Evolutionary conservation across 2,888 invertebrate genomes (phyloP).

Genomic region (Spatulosminthurus flaviceps): DNA sequence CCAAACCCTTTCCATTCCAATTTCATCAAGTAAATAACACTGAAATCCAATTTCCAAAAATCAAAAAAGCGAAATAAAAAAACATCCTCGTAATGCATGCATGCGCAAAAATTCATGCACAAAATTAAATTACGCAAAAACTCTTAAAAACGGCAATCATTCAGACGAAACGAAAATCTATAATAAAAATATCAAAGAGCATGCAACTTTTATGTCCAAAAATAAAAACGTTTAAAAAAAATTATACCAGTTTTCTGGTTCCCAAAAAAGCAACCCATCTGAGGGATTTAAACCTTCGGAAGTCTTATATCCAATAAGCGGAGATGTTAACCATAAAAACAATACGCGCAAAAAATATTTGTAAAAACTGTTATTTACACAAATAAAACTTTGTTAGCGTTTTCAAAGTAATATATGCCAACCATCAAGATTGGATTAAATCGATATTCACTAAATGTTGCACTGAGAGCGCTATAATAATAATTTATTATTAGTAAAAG

Average conservation of each 20-base stretch:
- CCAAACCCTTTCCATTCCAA: background rate
- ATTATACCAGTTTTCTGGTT: conserved; percentile 50
- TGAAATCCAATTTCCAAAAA: background rate
- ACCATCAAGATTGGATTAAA: no score
- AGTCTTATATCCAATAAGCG: background rate
- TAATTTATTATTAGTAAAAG: no score
- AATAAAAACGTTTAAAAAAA: conserved; percentile 26
- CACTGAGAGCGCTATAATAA: no score
- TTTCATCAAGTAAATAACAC: background rate
- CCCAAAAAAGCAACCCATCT: conserved; percentile 35
- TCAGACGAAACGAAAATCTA: background rate
- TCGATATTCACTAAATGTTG: no score
- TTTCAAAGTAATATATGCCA: no score
- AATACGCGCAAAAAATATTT: background rate
- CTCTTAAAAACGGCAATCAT: background rate
- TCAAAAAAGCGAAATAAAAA: background rate
- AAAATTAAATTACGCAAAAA: background rate
- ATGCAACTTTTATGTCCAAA: conserved; percentile 4
- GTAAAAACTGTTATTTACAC: no score
- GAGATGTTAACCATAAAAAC: background rate
- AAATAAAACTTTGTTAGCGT: no score
- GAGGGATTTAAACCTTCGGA: background rate
- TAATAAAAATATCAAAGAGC: background rate
- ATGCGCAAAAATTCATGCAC: background rate
- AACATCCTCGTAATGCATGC: no score